Base-by-base conservation (phyloP, 30 jellyfish, hydroid and myxozoan species). In the Hydra vulgaris region DNA sequence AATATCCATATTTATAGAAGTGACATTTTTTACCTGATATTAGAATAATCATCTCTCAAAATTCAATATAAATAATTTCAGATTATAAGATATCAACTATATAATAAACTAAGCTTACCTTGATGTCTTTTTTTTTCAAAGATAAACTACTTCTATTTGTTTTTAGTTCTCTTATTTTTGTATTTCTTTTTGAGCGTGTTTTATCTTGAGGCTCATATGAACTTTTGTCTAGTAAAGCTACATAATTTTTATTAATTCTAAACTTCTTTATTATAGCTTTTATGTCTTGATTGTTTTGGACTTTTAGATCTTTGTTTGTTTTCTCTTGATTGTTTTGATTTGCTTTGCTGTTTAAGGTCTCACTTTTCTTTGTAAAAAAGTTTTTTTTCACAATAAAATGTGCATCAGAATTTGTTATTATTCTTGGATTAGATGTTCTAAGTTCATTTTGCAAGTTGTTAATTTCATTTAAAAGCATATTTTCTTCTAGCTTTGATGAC, bases 371-470 rank as follows among this genome's bases (percentile, higher is more conserved):
- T 7, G 75, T 1, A 8, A 68, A 68, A 15, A 68, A 15, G 27
- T 23, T 23, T 23, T 68, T 68, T 68, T 23, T 68, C 8, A 68
- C 75, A 68, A 68, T 68, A 20, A 68, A 8, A 15, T 68, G 75
- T 20, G 25, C 7, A 23, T 68, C 75, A 68, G 16, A 68, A 68
- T 17, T 8, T n/a, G 4, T 68, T 16, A 68, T 68, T 1, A n/a
- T 23, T 15, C 7, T 71, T 40, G 61, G 61, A 40, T 40, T 40
- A 3, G 61, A 0, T 54, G 26, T 25, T 61, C 24, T 17, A 53
- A 40, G 84, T 24, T 78, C 85, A n/a, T 54, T 25, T 23, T 78
- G 61, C 67, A 78, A 78, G 21, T 25, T 1, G 0, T 76, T 54
- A 3, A 78, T 78, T 22, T 78, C 85, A n/a, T 56, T 26, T 40